Evolutionary conservation across 2,797 vertebrate genomes (phyloP).

Genomic region (Chloroceryle inda): DNA sequence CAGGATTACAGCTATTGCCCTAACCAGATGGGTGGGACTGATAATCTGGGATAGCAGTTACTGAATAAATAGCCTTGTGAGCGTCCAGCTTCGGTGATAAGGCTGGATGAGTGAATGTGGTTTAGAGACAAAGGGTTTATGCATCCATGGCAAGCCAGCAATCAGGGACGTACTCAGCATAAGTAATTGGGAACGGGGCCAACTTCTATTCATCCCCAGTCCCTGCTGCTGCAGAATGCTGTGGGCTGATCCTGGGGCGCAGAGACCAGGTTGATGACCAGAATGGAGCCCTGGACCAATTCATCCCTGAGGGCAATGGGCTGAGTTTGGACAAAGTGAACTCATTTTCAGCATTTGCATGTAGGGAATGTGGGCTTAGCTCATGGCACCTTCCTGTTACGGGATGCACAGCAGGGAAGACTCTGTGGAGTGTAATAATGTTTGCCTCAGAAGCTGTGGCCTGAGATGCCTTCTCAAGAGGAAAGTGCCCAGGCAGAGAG

Average conservation of each 20-base stretch:
- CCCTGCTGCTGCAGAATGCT: fast-evolving
- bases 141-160: background rate
- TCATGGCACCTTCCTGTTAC: background rate
- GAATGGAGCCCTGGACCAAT: background rate
- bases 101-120: background rate
- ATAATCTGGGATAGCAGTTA: background rate
- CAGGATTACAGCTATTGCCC: background rate
- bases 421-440: background rate
- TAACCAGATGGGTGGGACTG: background rate
- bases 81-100: background rate
- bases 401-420: background rate
- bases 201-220: background rate
- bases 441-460: background rate
- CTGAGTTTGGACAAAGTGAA: background rate
- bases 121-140: conserved; percentile 52
- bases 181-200: background rate
- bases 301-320: background rate
- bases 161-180: background rate
- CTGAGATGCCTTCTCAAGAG: background rate
- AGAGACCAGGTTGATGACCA: background rate
- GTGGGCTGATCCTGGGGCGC: background rate
- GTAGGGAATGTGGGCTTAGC: background rate
- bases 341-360: background rate
- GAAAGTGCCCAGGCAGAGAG: background rate
- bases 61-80: background rate